Evolutionary conservation across 2,113 vertebrate species (phyloP), one percentile per base, ranked within the genome.

Genomic region (Rhinoptilus africanus): DNA sequence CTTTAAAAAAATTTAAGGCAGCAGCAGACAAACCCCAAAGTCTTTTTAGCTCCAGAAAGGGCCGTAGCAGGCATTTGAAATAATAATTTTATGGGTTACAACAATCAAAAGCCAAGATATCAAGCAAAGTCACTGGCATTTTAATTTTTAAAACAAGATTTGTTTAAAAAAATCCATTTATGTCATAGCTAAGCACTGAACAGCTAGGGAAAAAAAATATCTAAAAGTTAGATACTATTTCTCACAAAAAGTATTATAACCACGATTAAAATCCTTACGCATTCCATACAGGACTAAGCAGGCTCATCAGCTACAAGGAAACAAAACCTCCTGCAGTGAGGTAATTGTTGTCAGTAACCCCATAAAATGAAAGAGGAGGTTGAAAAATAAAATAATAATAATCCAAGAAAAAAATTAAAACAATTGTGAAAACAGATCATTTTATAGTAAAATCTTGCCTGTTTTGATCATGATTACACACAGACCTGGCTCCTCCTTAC

Each of bases 401-500:
- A 35, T 12, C 28, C 10, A 6, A 32, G 15, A 32, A 23, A 77
- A 47, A 26, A 72, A 12, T 56, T 2, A 41, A 41, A 60, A 14
- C 12, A 54, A 11, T 17, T 57, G 34, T 6, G 18, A 72, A 78
- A 66, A 11, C 37, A 88, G 23, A 26, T 26, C 2, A 17, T 30
- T 73, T 68, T 17, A 8, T 1, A 47, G 27, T 8, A 64, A 59
- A n/a, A 35, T n/a, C 45, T 19, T n/a, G 24, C 18, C 45, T 17
- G 22, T 30, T 88, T 50, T 35, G 39, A 8, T 30, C 41, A 13
- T 0, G 17, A 26, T 26, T 15, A 11, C 19, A 35, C 37, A 41
- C 3, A 4, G 77, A 35, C 43, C 41, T 39, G 75, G 34, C 8
- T n/a, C 30, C 62, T 77, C 92, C 82, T 68, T 94, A 99, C 99